Percentiles rank a stretch among this genome's conserved stretches.
Conservation (phyloP, 2,113 vertebrate species). For the Chloroceryle aenea region DNA sequence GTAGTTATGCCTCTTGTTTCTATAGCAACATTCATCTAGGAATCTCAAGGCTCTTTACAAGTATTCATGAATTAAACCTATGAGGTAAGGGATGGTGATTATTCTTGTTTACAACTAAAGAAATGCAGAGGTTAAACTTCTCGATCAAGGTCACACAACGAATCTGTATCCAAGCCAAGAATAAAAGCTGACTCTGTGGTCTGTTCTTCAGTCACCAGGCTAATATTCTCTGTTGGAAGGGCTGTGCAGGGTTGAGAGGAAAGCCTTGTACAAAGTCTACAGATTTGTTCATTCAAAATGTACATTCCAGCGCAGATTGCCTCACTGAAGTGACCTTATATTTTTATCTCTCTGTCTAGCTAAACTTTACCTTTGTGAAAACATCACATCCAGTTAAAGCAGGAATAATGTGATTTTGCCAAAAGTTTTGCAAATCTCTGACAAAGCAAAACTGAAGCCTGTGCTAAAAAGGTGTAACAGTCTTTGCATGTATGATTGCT, state of each 20-base stretch:
- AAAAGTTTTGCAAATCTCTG: conserved; percentile 19
- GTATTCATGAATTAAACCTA: not conserved
- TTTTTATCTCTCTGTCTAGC: conserved; percentile 46
- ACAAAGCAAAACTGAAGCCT: conserved; percentile 11
- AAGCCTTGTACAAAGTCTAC: conserved; percentile 38
- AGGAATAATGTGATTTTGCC: not conserved
- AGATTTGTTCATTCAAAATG: conserved; percentile 10
- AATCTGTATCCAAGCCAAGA: not conserved
- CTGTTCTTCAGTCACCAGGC: not conserved
- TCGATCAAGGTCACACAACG: conserved; percentile 11
- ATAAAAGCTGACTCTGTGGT: conserved; percentile 10
- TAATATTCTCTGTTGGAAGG: not conserved
- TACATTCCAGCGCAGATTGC: conserved; percentile 23
- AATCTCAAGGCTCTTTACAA: not conserved
- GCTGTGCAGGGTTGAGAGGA: not conserved
- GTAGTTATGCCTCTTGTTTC: conserved; percentile 19
- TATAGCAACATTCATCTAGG: not conserved
- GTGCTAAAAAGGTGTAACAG: not conserved
- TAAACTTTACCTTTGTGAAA: conserved; percentile 53
- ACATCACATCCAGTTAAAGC: conserved; percentile 14
- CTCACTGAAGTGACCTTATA: conserved; percentile 48
- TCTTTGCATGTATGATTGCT: not conserved
- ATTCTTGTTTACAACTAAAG: conserved; percentile 38
- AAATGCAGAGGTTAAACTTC: conserved; percentile 28
- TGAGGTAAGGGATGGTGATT: not conserved